These are phyloP conservation scores for Ptychadena robeensis DNA, from an alignment of 2,797 vertebrate species.

Conservation along the genomic window DNA sequence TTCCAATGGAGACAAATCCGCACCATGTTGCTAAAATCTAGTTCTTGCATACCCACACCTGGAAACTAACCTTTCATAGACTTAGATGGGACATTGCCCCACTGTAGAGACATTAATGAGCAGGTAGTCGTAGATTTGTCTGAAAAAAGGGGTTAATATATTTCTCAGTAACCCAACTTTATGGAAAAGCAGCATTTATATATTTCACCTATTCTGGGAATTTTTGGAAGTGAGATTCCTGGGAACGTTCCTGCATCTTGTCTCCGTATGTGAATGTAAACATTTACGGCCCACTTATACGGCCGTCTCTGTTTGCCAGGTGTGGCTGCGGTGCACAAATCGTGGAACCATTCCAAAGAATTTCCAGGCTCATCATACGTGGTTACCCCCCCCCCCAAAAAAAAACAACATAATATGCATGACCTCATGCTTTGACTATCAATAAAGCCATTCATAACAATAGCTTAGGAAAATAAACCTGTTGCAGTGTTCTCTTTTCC, in stretches of 20 bases:
- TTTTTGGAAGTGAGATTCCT: too few species aligned
- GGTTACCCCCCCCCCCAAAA: slow-evolving; percentile 9
- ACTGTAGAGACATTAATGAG: too few species aligned
- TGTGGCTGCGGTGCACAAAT: not conserved
- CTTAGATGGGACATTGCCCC: too few species aligned
- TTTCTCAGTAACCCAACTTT: too few species aligned
- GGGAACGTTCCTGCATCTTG: not conserved
- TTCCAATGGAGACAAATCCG: too few species aligned
- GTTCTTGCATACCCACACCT: too few species aligned
- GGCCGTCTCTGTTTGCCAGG: slow-evolving; percentile 31
- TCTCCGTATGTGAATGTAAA: not conserved
- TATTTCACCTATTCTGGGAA: too few species aligned
- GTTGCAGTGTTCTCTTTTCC: slow-evolving; percentile 25
- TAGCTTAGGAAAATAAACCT: slow-evolving; percentile 41
- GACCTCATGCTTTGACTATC: slow-evolving; percentile 50
- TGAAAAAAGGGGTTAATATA: too few species aligned
- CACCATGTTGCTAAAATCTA: too few species aligned
- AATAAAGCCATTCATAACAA: slow-evolving; percentile 56
- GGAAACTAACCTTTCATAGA: too few species aligned
- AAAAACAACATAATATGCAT: slow-evolving; percentile 35
- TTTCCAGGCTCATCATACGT: slow-evolving; percentile 35
- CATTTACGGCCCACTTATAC: slow-evolving; percentile 7
- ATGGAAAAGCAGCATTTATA: too few species aligned
- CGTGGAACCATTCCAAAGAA: slow-evolving; percentile 43
- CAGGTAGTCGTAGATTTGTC: too few species aligned